Base-by-base conservation (phyloP, 1,140 invertebrate species). In the Tribolium madens region DNA sequence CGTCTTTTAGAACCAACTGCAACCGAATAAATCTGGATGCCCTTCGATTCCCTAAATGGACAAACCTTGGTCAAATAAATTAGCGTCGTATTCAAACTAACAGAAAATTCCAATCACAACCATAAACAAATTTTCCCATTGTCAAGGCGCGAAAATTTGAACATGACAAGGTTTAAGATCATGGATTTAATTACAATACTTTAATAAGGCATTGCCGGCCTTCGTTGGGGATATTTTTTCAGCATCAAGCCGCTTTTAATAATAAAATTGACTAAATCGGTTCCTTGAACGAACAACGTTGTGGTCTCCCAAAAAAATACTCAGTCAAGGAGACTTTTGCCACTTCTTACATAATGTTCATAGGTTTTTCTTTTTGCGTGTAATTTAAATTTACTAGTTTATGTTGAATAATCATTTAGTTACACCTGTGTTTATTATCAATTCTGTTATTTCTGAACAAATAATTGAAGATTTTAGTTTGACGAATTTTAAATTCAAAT, bases 1-100 rank as follows among this genome's bases (percentile, higher is more conserved):
- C 57, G n/a, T 57, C 50, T 10, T 26, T 53, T 18, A 4, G 15
- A 53, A 53, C 2, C 50, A 10, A 70, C 9, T 18, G 12, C 9
- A 70, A 70, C 21, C 21, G 21, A 26, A n/a, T 31, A 47, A 47
- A 17, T 70, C 64, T 71, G 36, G 69, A 47, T 31, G 36, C 69
- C 69, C 69, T 71, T 47, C 69, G 14, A 36, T 47, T 71, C 69
- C 69, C 69, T 47, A 71, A 71, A 71, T 71, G 69, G 69, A 10
- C 69, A 71, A 71, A 52, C 69, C 69, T 71, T 71, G 69, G 42
- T 17, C 42, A 31, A 52, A 18, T 31, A 31, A 47, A 71, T 33
- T 64, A 64, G 26, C 57, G 10, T 10, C 52, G 14, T 57, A 57
- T 57, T 57, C 57, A 64, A 64, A 64, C 57, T 36, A 31, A 26